These are phyloP conservation scores for Ectropis grisescens DNA, from an alignment of 1,140 invertebrate genomes.

Conservation along the genomic window DNA sequence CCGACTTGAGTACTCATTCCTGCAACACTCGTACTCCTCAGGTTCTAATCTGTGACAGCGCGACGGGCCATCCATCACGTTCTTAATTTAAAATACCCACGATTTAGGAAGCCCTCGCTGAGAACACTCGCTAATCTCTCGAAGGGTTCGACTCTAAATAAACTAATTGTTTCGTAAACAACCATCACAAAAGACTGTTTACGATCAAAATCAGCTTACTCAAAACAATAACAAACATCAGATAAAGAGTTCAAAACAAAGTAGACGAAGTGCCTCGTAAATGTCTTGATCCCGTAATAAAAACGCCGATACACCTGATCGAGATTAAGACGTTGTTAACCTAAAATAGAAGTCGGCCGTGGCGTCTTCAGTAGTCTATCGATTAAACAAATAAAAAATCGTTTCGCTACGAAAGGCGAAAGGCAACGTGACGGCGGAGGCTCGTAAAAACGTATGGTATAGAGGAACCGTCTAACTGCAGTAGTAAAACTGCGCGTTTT, in stretches of 20 bases:
- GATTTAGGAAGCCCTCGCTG: slow-evolving; percentile 46
- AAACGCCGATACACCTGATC: slow-evolving; percentile 57
- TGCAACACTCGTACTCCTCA: slow-evolving; percentile 43
- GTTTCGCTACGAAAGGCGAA: slow-evolving; percentile 61
- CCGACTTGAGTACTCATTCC: slow-evolving; percentile 62
- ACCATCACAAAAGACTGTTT: slow-evolving; percentile 34
- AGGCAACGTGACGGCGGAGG: slow-evolving; percentile 54
- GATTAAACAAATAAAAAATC: slow-evolving; percentile 67
- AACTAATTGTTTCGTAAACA: slow-evolving; percentile 37
- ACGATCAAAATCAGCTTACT: slow-evolving; percentile 32
- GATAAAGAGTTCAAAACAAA: slow-evolving; percentile 49
- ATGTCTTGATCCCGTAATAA: slow-evolving; percentile 59
- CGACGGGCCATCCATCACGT: slow-evolving; percentile 61
- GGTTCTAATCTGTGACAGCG: slow-evolving; percentile 53
- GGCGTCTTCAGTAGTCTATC: slow-evolving; percentile 57
- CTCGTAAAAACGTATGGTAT: slow-evolving; percentile 64
- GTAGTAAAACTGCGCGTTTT: slow-evolving; percentile 60
- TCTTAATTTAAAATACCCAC: slow-evolving; percentile 65
- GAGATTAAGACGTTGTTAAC: slow-evolving; percentile 45
- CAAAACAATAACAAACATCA: slow-evolving; percentile 38
- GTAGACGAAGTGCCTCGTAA: slow-evolving; percentile 57
- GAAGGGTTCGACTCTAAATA: slow-evolving; percentile 36
- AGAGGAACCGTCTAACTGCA: slow-evolving; percentile 60
- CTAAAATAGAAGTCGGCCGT: slow-evolving; percentile 50
- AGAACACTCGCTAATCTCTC: slow-evolving; percentile 46